Percentiles rank a stretch among this genome's conserved stretches.
These are phyloP conservation scores for Electrophaes corylata DNA, from an alignment of 2,888 invertebrate species.

Conservation along the genomic window DNA sequence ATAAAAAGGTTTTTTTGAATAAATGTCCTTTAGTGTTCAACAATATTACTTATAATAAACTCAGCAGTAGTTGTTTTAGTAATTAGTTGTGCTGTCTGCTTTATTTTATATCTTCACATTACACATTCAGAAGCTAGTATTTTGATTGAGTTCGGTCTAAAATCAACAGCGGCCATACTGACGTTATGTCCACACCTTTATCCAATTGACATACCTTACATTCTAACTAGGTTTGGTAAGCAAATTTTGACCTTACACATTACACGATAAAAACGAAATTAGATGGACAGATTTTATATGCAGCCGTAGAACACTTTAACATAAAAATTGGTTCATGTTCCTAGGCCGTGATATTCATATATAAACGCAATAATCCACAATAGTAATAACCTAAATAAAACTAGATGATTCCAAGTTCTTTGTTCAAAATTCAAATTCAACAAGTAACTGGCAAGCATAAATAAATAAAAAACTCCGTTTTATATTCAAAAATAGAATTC, in stretches of 20 bases:
- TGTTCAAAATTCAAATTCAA: neutral
- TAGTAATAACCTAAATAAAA: neutral
- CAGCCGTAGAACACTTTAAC: too few relatives aligned
- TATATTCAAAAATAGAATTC: conserved; percentile 21
- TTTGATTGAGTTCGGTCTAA: conserved; percentile 65
- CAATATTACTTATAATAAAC: too few relatives aligned
- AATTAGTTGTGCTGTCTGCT: neutral
- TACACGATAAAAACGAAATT: neutral
- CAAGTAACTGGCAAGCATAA: too few relatives aligned
- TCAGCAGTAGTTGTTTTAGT: neutral
- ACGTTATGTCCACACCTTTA: conserved; percentile 10
- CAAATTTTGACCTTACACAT: neutral
- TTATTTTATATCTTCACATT: conserved; percentile 8
- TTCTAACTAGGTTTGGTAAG: neutral
- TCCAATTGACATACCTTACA: conserved; percentile 1
- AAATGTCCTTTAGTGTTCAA: too few relatives aligned
- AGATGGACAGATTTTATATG: neutral
- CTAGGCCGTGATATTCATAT: too few relatives aligned
- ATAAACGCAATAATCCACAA: neutral
- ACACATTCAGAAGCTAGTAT: conserved; percentile 41
- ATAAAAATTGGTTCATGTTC: too few relatives aligned
- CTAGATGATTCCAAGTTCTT: neutral
- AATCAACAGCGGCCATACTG: conserved; percentile 49
- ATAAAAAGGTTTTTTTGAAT: too few relatives aligned
- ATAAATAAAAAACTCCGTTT: conserved; percentile 6